Evolutionary conservation across 2,113 vertebrate genomes (phyloP).

Genomic region (Hipposideros armiger): DNA sequence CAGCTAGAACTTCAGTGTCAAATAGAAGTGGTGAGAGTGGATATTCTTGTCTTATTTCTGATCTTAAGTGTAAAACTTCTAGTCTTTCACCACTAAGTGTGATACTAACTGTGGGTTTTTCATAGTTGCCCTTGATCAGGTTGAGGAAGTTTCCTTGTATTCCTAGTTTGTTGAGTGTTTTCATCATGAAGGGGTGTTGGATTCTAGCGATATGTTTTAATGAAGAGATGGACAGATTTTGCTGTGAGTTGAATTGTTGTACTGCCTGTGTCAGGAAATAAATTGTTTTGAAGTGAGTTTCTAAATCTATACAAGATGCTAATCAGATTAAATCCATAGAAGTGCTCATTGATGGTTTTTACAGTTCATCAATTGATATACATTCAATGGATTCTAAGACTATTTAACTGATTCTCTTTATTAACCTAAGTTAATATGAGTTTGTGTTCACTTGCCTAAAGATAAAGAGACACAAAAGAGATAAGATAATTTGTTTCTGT

Average conservation of each 20-base stretch:
- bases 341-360: conserved; percentile 4
- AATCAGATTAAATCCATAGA: neutral
- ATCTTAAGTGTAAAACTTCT: neutral
- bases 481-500: conserved; percentile 45
- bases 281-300: conserved; percentile 33
- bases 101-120: neutral
- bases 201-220: conserved; percentile 23
- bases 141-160: neutral
- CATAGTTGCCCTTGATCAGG: neutral
- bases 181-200: neutral
- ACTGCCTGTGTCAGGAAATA: conserved; percentile 1
- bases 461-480: neutral
- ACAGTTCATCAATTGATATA: neutral
- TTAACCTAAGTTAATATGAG: conserved; percentile 65
- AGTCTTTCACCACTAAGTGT: neutral
- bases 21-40: neutral
- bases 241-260: neutral
- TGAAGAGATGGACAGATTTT: conserved; percentile 31
- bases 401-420: conserved; percentile 59
- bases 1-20: neutral
- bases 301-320: conserved; percentile 21
- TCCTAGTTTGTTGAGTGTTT: neutral
- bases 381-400: conserved; percentile 51
- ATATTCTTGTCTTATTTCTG: neutral
- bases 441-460: conserved; percentile 66